Evolutionary conservation across 2,113 vertebrate species (phyloP).

Genomic region (Apodemus sylvaticus): DNA sequence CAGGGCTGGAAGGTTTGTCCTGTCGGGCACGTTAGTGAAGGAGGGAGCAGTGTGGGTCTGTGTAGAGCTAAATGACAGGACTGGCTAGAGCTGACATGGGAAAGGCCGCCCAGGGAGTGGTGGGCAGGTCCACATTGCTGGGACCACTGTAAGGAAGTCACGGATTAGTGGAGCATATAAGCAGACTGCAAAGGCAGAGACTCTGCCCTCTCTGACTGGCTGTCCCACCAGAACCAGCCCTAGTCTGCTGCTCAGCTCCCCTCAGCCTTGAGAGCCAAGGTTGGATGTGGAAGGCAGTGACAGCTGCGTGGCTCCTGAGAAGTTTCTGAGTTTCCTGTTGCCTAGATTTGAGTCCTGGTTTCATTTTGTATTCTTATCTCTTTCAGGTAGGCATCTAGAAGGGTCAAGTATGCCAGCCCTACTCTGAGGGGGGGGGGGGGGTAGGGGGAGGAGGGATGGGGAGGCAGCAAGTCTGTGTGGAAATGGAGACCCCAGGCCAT

Average conservation of each 20-base stretch:
- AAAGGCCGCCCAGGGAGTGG: background rate
- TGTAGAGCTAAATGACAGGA: background rate
- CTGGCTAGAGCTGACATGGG: background rate
- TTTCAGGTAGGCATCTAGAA: background rate
- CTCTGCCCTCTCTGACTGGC: background rate
- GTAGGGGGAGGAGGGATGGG: background rate
- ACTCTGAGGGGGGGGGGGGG: background rate
- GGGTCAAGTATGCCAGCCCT: too few relatives aligned
- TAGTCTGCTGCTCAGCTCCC: background rate
- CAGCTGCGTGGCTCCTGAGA: background rate
- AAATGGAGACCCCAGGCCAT: background rate
- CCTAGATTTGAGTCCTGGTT: background rate
- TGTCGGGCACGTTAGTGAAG: background rate
- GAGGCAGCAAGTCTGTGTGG: background rate
- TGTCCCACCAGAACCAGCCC: background rate
- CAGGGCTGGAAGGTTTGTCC: background rate
- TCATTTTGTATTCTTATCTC: background rate
- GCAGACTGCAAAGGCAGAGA: background rate
- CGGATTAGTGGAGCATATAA: background rate
- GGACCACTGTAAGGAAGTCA: background rate
- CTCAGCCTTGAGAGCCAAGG: background rate
- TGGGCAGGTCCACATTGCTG: background rate
- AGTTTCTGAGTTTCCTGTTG: too few relatives aligned
- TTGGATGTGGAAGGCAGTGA: background rate
- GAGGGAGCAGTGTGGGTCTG: background rate